A percentile compares a stretch with the other conserved stretches of the same genome.
Conservation (phyloP, 35 echinoderm and acorn worm species). For the Lytechinus pictus region DNA sequence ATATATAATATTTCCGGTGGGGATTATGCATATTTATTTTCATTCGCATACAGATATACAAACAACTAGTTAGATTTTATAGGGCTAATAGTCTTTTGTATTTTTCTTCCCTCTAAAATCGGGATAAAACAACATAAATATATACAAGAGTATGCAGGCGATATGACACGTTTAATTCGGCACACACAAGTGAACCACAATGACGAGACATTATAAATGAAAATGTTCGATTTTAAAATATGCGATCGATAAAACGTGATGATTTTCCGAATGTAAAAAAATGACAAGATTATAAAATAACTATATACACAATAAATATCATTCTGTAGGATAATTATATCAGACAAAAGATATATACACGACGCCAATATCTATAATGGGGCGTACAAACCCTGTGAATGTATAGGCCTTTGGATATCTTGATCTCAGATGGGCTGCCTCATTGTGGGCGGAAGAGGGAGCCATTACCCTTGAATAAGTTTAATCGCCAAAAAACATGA, state of each 20-base stretch:
- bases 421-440: background rate
- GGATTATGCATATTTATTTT: too few species aligned
- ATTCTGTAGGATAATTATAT: conserved; percentile 21
- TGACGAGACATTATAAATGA: background rate
- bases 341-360: conserved; percentile 41
- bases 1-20: background rate
- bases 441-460: too few species aligned
- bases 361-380: background rate
- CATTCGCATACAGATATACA: background rate
- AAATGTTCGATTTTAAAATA: background rate
- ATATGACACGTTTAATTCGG: background rate
- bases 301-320: conserved; percentile 46
- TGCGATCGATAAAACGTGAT: background rate
- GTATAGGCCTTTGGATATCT: background rate
- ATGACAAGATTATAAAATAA: conserved; percentile 22
- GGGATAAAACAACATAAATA: background rate
- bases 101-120: background rate
- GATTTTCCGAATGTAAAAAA: background rate
- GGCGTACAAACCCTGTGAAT: background rate
- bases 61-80: background rate
- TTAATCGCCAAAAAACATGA: too few species aligned
- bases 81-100: background rate
- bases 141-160: background rate
- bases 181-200: background rate
- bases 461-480: too few species aligned